Evolutionary conservation across 1,140 invertebrate genomes (phyloP), one percentile per base, ranked within the genome.

Genomic region (Antheraea mylitta): DNA sequence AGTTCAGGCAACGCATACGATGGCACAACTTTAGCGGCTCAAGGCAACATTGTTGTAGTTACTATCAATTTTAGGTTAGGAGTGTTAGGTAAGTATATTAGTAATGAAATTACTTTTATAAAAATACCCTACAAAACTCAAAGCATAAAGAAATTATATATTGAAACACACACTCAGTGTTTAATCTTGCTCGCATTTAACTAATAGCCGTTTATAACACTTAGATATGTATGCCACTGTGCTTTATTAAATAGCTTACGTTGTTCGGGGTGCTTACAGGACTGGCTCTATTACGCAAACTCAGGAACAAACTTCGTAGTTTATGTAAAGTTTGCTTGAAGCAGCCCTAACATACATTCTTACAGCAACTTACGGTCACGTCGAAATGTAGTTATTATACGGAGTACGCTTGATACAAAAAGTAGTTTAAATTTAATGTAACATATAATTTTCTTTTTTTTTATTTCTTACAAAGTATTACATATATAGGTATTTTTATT

Each of bases 11-110:
- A 98, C 93, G 95, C 97, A 7, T 98, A 99, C 89, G 98, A 99
- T 90, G 98, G 98, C 67, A 98, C 96, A 67, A 96, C 98, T 36
- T 93, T 99, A 62, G 97, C 98, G 67, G 96, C 97, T 69, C 96
- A 97, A 80, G 97, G 98, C 70, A 96, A 97, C 85, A 95, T 99
- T 81, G 97, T 99, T 83, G 98, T 99, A 71, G 96, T 99, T 83
- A 98, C 98, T 77, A 96, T 99, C 84, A 99, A 99, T 94, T 99
- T 99, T 94, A 95, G 99, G 79, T 95, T 99, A 68, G 99, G 98
- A 69, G 96, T 99, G 77, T 94, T 99, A 85, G 98, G 98, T 98
- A 93, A 96, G 95, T 78, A 7, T 22, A 60, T 10, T 53, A 16
- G 0, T n/a, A 11, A 16, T 53, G 11, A 53, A 13, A 53, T 53